Conservation (phyloP, 1,140 invertebrate genomes). For the Aphaenogaster floridana region DNA sequence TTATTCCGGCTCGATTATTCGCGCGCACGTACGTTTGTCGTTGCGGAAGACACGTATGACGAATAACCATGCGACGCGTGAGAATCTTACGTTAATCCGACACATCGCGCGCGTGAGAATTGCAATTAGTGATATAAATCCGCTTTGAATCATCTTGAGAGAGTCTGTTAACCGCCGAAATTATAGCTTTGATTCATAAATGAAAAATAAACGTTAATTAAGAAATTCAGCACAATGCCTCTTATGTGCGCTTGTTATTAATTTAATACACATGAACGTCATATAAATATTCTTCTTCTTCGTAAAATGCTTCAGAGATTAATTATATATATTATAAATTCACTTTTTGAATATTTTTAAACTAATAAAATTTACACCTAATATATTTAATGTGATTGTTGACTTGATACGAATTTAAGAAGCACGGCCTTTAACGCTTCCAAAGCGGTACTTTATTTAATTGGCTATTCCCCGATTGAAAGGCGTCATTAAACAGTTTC, state of each 20-base stretch:
- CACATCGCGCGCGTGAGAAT: background rate
- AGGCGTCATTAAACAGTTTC: constrained; percentile 37
- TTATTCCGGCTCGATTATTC: constrained; percentile 43
- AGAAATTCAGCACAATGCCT: background rate
- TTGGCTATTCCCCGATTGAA: constrained; percentile 27
- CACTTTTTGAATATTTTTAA: constrained; percentile 3
- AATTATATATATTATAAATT: background rate
- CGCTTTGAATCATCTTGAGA: background rate
- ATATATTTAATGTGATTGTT: background rate
- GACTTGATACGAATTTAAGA: constrained; percentile 5
- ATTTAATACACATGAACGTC: background rate
- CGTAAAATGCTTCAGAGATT: background rate
- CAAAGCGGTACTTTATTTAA: constrained; percentile 43
- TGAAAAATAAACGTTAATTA: background rate
- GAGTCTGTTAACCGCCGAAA: background rate
- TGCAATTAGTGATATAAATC: background rate
- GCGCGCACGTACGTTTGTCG: constrained; percentile 7
- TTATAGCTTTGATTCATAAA: background rate
- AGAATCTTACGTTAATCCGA: constrained; percentile 11
- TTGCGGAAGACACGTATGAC: constrained; percentile 6
- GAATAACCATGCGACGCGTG: background rate
- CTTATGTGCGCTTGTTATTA: background rate
- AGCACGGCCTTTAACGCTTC: background rate
- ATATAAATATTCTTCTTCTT: constrained; percentile 14
- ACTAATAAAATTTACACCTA: background rate